Evolutionary conservation across 2,113 vertebrate genomes (phyloP), one percentile per base, ranked within the genome.

Genomic region (Tinamus guttatus): DNA sequence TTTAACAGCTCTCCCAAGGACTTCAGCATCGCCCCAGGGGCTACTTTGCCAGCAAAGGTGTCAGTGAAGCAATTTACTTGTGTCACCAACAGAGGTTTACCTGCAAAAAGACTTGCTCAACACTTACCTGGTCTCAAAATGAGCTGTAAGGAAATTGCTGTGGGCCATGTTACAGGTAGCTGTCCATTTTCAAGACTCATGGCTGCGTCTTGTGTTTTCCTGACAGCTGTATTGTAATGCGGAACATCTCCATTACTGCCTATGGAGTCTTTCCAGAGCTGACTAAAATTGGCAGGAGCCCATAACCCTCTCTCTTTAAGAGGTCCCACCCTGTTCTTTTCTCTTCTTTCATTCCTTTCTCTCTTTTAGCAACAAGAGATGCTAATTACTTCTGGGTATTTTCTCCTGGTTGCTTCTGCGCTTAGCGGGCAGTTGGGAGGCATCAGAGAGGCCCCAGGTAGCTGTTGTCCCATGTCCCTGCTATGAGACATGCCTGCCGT

Each of bases 61-160:
- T 91, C 91, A 89, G 76, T 73, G 87, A 92, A 65, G 12, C 38
- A 89, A 89, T 93, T 95, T 94, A 41, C 68, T 71, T 85, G 76
- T 82, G 84, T 28, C 79, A 83, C 52, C 60, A 70, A 62, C 56
- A 17, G 60, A 85, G 69, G 68, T 84, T 51, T 5, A 75, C 56
- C 65, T 94, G 59, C 32, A n/a, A 36, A 93, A 70, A 58, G 28
- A n/a, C 54, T 58, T 94, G 28, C 58, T 91, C 86, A 49, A 0
- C 30, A 36, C 28, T 2, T 3, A 36, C 8, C 7, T 8, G 20
- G 25, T 40, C 30, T 96, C 67, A 63, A 45, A n/a, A 38, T 34
- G 70, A 91, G 67, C 59, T 36, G 17, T 12, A 43, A 86, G 76
- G 51, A 64, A 16, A 18, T 38, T 51, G 64, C 83, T 17, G 15